These are phyloP conservation scores for Ferdinandea cuprea DNA, from an alignment of 2,888 invertebrate species.

Conservation along the genomic window DNA sequence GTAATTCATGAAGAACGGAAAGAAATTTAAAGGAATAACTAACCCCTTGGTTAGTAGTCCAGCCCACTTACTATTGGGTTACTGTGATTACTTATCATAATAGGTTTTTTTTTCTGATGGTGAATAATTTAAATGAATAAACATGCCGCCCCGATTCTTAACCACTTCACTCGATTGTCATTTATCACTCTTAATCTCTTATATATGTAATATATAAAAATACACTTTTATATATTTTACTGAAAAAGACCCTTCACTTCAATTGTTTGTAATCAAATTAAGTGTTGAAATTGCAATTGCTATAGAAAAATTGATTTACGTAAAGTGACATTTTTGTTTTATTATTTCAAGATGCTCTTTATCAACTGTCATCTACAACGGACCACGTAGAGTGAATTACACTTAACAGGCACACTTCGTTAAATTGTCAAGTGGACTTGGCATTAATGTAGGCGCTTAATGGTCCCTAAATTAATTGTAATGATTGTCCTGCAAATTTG, in stretches of 20 bases:
- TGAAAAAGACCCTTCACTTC: constrained; percentile 14
- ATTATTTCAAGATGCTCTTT: constrained; percentile 33
- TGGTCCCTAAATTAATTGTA: constrained; percentile 28
- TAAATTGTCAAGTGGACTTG: constrained; percentile 34
- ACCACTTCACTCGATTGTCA: neutral
- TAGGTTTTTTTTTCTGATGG: no score
- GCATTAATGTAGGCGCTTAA: constrained; percentile 11
- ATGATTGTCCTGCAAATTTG: constrained; percentile 21
- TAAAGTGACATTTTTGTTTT: constrained; percentile 18
- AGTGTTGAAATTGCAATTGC: constrained; percentile 7
- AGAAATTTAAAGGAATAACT: no score
- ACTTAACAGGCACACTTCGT: constrained; percentile 18
- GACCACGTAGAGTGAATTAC: constrained; percentile 1
- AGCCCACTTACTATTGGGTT: no score
- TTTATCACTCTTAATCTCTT: neutral
- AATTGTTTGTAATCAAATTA: constrained; percentile 47
- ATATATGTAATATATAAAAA: neutral
- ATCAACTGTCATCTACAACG: constrained; percentile 43
- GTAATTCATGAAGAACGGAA: no score
- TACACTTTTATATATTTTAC: neutral
- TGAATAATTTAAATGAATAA: no score
- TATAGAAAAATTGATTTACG: constrained; percentile 18
- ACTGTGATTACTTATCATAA: no score
- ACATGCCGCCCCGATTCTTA: no score
- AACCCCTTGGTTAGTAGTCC: no score